Base-by-base conservation (phyloP, 2,888 invertebrate species). In the Thera obeliscata region DNA sequence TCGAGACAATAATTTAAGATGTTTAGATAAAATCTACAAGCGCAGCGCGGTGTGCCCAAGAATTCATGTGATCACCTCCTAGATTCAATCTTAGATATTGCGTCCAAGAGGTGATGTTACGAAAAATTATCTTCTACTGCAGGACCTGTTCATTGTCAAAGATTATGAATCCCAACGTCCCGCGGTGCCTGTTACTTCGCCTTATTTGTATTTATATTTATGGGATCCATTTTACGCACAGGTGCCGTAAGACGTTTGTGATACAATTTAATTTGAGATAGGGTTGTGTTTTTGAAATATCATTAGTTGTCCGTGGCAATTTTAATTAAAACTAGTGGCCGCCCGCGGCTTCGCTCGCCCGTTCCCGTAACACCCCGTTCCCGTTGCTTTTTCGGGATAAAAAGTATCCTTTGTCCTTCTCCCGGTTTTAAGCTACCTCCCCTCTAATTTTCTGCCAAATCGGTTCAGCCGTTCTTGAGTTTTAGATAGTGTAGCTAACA, bases 11-110 rank as follows among this genome's bases (percentile, higher is more conserved):
- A 92, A 92, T 90, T 92, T 92, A 93, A 93, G 90, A 90, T 89
- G 90, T 90, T 88, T 84, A 88, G 93, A 93, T 92, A 91, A 76
- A 80, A 93, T 93, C 92, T 91, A 93, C 92, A 92, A 87, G 92
- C 76, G 76, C 81, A 80, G 86, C 82, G 85, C 87, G 87, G 87
- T 88, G 88, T 89, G 90, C 89, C 82, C 85, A 88, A 85, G 91
- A 89, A 91, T 91, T 90, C 92, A 91, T 90, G 91, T 88, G 92
- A 89, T 92, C 91, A 90, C 87, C 86, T 81, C 76, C 73, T 78
- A 88, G 92, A 91, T 92, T 87, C 90, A 89, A 91, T 91, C 88
- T 89, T 79, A 89, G 91, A 91, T 91, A 91, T 85, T 83, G 82
- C 77, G 76, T 81, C 76, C 78, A 80, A 83, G 82, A 87, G 89